A percentile compares a stretch with the other conserved stretches of the same genome.
These are phyloP conservation scores for Halcyon senegalensis DNA, from an alignment of 2,113 vertebrate genomes.

Conservation along the genomic window DNA sequence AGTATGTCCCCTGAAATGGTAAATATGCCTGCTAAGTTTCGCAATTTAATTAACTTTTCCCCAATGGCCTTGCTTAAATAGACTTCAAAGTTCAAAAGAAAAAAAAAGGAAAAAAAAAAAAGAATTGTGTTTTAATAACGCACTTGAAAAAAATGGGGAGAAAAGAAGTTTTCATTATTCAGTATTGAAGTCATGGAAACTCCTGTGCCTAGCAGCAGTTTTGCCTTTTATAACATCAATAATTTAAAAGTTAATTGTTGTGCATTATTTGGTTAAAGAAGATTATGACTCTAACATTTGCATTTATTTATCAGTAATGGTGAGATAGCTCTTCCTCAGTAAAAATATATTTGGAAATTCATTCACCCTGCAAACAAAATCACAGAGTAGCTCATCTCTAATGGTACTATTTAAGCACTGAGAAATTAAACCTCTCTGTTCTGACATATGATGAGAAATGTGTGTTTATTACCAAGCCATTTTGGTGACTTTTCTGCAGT, in stretches of 20 bases:
- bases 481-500: conserved; percentile 30
- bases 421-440: conserved; percentile 21
- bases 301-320: conserved; percentile 47
- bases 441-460: neutral
- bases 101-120: neutral
- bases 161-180: conserved; percentile 48
- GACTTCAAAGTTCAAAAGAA: conserved; percentile 46
- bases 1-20: neutral
- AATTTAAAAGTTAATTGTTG: conserved; percentile 67
- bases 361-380: conserved; percentile 48
- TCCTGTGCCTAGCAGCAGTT: conserved; percentile 24
- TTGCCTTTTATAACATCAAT: conserved; percentile 58
- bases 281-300: conserved; percentile 48
- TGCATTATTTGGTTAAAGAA: conserved; percentile 55
- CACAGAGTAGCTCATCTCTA: neutral
- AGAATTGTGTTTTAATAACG: conserved; percentile 54
- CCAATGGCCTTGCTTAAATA: conserved; percentile 40
- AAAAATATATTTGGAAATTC: conserved; percentile 2
- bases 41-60: conserved; percentile 38
- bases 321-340: conserved; percentile 8
- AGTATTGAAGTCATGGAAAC: conserved; percentile 40
- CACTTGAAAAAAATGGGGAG: neutral
- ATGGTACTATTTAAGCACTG: neutral
- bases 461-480: conserved; percentile 34
- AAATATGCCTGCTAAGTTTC: conserved; percentile 12